Conservation (phyloP, 2,888 invertebrate genomes). For the Craniophora ligustri region DNA sequence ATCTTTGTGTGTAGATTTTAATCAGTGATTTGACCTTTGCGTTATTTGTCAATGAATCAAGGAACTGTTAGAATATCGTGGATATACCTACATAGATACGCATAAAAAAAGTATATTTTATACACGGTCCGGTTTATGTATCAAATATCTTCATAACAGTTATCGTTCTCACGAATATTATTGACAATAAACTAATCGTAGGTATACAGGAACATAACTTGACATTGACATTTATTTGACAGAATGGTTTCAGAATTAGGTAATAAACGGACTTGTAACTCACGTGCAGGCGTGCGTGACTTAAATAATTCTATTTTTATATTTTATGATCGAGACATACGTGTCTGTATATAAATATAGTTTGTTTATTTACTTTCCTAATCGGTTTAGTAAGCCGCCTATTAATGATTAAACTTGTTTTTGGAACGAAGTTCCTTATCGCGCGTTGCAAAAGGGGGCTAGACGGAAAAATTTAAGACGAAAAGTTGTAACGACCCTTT, state of each 20-base stretch:
- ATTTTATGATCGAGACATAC: conserved; percentile 13
- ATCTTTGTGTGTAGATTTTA: neutral
- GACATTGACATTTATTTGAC: conserved; percentile 49
- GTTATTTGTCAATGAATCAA: neutral
- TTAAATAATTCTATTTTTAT: conserved; percentile 24
- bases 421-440: no score
- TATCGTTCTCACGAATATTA: conserved; percentile 39
- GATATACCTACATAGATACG: no score
- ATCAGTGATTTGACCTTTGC: neutral
- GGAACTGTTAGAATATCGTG: neutral
- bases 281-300: conserved; percentile 46
- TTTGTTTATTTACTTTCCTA: conserved; percentile 4
- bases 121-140: neutral
- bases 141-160: conserved; percentile 3
- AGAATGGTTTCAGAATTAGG: conserved; percentile 40
- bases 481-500: no score
- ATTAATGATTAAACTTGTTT: no score
- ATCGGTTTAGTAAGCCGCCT: neutral
- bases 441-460: no score
- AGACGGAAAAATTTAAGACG: no score
- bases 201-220: conserved; percentile 12
- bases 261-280: conserved; percentile 25
- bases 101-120: neutral
- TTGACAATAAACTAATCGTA: conserved; percentile 21
- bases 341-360: neutral